Evolutionary conservation across 1,140 invertebrate genomes (phyloP), one percentile per base, ranked within the genome.

Genomic region (Drosophila tsacasi): DNA sequence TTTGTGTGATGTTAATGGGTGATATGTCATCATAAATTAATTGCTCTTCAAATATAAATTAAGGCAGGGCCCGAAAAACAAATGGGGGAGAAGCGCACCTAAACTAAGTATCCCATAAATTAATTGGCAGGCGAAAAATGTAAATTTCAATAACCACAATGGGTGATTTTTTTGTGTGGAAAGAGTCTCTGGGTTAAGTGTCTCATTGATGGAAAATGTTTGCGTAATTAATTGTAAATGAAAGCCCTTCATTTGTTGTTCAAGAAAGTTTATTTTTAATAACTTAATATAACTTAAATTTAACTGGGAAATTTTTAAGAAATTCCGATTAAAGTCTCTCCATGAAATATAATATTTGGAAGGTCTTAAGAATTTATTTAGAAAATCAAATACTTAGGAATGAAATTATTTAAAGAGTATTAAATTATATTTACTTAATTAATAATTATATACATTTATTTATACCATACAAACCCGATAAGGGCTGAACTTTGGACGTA

Each of bases 21-120:
- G 68, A 82, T 67, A 72, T 85, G 83, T 85, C 83, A 85, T 85
- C 82, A 76, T 75, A 77, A 86, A 85, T 85, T 86, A 85, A 85
- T 82, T 85, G 66, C 64, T 52, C 44, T 60, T 42, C 57, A 32
- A 54, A 19, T 64, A 65, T 44, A 58, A 61, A 76, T 64, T 50
- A 32, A 63, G 40, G 67, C 37, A 55, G 52, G 32, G 32, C 15
- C 54, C 19, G 15, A 37, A 55, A 37, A 68, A 12, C 10, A 60
- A 35, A 30, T 7, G 25, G 32, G 13, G 15, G 32, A 55, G 52
- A 21, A 46, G 23, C 27, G 67, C 52, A 46, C 39, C 63, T 67
- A 68, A 68, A 71, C 63, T 30, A 55, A 71, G 47, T 37, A 55
- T 46, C 39, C 12, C 67, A 68, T 68, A 68, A 69, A 69, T 69